Conservation (phyloP, 2,888 invertebrate genomes). For the Eurytoma californica region DNA sequence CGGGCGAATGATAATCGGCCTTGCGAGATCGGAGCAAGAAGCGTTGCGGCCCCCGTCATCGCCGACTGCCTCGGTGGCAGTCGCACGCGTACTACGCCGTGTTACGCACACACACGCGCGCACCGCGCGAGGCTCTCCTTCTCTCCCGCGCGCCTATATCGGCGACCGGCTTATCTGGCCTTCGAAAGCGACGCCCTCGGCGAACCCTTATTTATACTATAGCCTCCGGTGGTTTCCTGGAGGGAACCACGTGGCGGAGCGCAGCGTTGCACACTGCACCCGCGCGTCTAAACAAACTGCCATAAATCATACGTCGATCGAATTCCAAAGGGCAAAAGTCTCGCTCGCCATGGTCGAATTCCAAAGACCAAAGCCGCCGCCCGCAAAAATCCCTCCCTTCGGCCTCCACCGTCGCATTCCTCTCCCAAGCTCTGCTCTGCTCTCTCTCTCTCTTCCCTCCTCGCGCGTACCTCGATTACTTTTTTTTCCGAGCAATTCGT, state of each 20-base stretch:
- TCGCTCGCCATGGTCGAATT: neutral
- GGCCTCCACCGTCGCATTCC: neutral
- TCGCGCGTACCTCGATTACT: too few relatives aligned
- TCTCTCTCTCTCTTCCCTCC: too few relatives aligned
- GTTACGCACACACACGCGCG: neutral
- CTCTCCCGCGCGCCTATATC: neutral
- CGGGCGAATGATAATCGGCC: too few relatives aligned
- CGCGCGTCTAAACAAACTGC: conserved; percentile 45
- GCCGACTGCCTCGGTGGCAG: conserved; percentile 9
- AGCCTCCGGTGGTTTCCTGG: too few relatives aligned
- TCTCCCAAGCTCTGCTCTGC: neutral
- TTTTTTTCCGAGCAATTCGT: too few relatives aligned
- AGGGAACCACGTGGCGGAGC: too few relatives aligned
- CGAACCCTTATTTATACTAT: too few relatives aligned
- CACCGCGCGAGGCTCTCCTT: too few relatives aligned
- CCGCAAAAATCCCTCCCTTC: neutral
- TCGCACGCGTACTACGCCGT: neutral
- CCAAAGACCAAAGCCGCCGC: neutral
- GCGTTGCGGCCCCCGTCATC: neutral
- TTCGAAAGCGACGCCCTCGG: too few relatives aligned
- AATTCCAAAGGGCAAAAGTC: conserved; percentile 38
- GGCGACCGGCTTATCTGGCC: neutral
- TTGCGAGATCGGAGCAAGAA: too few relatives aligned
- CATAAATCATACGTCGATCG: conserved; percentile 51
- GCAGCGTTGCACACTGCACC: neutral